Conservation (phyloP, 2,113 vertebrate genomes). For the Coregonus clupeaformis region DNA sequence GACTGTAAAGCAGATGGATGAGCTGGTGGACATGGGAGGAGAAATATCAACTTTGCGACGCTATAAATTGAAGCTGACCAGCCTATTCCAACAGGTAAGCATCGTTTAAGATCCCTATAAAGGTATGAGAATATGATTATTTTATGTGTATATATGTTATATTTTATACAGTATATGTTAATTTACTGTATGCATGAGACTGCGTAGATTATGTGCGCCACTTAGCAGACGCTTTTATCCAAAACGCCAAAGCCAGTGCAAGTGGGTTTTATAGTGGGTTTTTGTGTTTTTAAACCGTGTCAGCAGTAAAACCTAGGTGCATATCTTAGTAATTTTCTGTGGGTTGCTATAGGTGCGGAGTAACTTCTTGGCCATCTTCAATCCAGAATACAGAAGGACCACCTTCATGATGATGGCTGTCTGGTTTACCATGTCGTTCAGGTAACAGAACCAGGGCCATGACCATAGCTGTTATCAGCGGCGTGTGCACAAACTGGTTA, state of each 20-base stretch:
- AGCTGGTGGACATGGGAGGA: constrained; percentile 90
- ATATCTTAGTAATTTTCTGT: neutral
- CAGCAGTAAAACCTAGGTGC: too few relatives aligned
- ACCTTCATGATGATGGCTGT: constrained; percentile 97
- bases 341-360: constrained; percentile 77
- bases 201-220: too few relatives aligned
- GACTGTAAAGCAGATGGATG: constrained; percentile 91
- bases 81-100: constrained; percentile 88
- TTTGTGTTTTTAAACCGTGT: too few relatives aligned
- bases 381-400: constrained; percentile 85
- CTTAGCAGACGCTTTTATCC: too few relatives aligned
- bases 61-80: constrained; percentile 85
- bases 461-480: too few relatives aligned
- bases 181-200: too few relatives aligned
- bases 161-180: too few relatives aligned
- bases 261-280: neutral
- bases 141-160: too few relatives aligned
- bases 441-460: constrained; percentile 66
- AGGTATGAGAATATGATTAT: too few relatives aligned
- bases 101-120: neutral
- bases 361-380: constrained; percentile 89
- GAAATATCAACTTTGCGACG: constrained; percentile 87
- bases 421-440: constrained; percentile 98
- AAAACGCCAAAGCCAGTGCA: neutral
- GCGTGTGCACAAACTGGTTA: neutral